A percentile compares a stretch with the other conserved stretches of the same genome.
phyloP scores from a whole-genome alignment of 2,888 invertebrate species.

The Lathronympha strigana region DNA sequence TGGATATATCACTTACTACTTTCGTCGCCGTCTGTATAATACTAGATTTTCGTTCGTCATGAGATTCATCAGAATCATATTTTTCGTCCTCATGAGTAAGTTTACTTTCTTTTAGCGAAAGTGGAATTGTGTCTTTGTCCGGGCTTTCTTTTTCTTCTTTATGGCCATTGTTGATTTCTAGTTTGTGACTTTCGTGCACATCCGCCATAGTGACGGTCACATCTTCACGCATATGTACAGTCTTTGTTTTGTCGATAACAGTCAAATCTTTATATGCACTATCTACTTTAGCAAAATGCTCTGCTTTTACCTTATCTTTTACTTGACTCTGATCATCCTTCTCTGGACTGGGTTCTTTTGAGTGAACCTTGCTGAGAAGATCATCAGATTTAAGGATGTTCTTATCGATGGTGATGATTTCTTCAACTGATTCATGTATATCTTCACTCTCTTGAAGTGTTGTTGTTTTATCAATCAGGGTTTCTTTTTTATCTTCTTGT shows the following conservation, averaged over 20 bases:
- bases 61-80: constrained; percentile 31
- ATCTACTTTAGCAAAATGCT: constrained; percentile 42
- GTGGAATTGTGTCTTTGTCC: constrained; percentile 38
- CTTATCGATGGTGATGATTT: constrained; percentile 55
- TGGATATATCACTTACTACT: constrained; percentile 21
- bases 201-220: constrained; percentile 16
- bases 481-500: not conserved
- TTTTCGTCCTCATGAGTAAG: constrained; percentile 46
- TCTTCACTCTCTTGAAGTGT: not conserved
- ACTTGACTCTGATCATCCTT: constrained; percentile 52
- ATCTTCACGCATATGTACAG: constrained; percentile 5
- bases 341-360: constrained; percentile 61
- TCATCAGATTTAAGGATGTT: constrained; percentile 53
- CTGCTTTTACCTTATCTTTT: constrained; percentile 48
- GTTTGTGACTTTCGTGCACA: constrained; percentile 22
- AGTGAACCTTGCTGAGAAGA: constrained; percentile 58
- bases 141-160: not conserved
- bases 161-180: constrained; percentile 24
- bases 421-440: not conserved
- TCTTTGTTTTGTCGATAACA: not conserved
- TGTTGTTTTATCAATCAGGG: not conserved
- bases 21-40: constrained; percentile 27
- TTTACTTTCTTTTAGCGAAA: constrained; percentile 47
- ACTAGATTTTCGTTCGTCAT: constrained; percentile 34
- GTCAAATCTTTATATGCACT: constrained; percentile 45